Evolutionary conservation across 2,113 vertebrate species (phyloP), one percentile per base, ranked within the genome.

Genomic region (Callaeas wilsoni): DNA sequence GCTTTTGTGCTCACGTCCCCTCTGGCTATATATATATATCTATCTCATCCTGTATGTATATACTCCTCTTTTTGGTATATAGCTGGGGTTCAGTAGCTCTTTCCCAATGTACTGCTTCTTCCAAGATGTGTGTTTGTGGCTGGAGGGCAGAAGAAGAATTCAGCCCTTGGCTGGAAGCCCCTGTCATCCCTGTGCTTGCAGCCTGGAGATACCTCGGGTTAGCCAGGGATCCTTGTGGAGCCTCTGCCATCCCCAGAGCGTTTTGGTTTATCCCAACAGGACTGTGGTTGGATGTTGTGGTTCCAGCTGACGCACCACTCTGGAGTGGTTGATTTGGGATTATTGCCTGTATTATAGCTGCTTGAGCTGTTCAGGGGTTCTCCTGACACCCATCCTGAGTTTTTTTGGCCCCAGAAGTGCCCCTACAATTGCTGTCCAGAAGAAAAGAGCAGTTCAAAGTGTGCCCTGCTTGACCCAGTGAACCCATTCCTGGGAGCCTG

Each of bases 121-220:
- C 62, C 11, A n/a, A 35, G 44, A 3, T 23, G 21, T 0, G 0
- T 14, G 7, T 50, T 17, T 57, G 32, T 37, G 50, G 22, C 55
- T 87, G 60, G 39, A 57, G 37, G 23, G 60, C 60, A 80, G 57
- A 47, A 79, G 26, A 37, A 41, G 6, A 70, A 27, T 2, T 0
- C 17, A 82, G 39, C 39, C 35, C 39, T 59, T 1, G 2, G 12
- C 1, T 71, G 27, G 33, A 68, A 79, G 9, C 3, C 8, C 5
- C 16, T 41, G 15, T 47, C 1, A 7, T 26, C 18, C 70, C 86
- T 68, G 14, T 23, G 0, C 21, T 33, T 75, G 39, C 63, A 73
- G 41, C 35, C 57, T 32, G 49, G 53, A 59, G 26, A 13, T 20
- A 17, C 4, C 41, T 71, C 10, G 21, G 57, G 26, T 65, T 42